Evolutionary conservation across 2,797 vertebrate species (phyloP).

Genomic region (Psittacula derbiana): DNA sequence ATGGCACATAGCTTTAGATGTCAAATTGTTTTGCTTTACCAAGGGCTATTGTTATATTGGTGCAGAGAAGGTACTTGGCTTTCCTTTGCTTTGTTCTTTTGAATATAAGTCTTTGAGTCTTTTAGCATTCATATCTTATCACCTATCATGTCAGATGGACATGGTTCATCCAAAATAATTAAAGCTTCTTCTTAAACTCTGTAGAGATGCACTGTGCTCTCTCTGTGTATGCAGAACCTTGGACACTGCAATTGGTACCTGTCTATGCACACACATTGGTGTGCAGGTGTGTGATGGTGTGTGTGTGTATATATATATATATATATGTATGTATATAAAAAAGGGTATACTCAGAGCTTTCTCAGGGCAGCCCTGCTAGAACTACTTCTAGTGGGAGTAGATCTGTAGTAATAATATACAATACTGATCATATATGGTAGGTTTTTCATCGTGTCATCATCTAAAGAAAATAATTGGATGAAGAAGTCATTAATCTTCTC

Average conservation of each 20-base stretch:
- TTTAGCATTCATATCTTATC: neutral
- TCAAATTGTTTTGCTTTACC: neutral
- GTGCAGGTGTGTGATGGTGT: neutral
- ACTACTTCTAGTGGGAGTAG: neutral
- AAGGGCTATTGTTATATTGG: neutral
- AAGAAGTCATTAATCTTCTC: neutral
- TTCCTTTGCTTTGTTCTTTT: neutral
- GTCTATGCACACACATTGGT: no score
- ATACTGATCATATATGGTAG: neutral
- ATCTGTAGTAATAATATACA: neutral
- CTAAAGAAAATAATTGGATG: neutral
- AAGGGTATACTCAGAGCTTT: neutral
- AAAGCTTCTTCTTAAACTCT: neutral
- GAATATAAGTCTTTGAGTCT: neutral
- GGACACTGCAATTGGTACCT: accelerated
- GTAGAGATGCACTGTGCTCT: neutral
- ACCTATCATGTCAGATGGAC: neutral
- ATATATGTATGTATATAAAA: neutral
- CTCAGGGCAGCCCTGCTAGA: neutral
- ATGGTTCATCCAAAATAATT: neutral
- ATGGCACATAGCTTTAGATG: neutral
- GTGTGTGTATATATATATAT: neutral
- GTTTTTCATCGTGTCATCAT: neutral
- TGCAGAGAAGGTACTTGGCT: neutral
- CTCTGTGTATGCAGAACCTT: neutral